Percentiles rank a stretch among this genome's conserved stretches.
phyloP scores from a whole-genome alignment of 2,888 invertebrate species.

The Lamproptera curius region DNA sequence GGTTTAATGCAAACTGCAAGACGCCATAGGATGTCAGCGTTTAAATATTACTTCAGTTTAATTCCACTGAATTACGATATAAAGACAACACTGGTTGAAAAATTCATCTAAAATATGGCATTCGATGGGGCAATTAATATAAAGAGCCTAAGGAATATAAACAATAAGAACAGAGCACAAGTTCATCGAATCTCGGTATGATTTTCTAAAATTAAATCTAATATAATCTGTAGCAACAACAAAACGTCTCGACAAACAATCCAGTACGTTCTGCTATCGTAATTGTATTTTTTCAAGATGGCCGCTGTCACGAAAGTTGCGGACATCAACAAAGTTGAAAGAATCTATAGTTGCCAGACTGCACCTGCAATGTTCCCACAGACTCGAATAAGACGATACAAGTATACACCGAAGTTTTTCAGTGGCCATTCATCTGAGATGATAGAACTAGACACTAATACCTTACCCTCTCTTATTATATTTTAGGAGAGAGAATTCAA shows the following conservation, averaged over 20 bases:
- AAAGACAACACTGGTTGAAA: no score
- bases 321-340: slow-evolving; percentile 28
- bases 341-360: slow-evolving; percentile 34
- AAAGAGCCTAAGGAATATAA: no score
- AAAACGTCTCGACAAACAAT: slow-evolving; percentile 7
- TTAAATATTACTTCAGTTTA: no score
- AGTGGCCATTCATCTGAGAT: slow-evolving; percentile 28
- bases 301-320: slow-evolving; percentile 14
- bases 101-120: no score
- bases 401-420: slow-evolving; percentile 26
- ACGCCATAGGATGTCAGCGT: no score
- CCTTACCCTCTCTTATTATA: slow-evolving; percentile 19
- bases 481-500: slow-evolving; percentile 10
- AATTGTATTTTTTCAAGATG: slow-evolving; percentile 14
- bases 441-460: slow-evolving; percentile 25
- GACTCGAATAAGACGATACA: slow-evolving; percentile 27
- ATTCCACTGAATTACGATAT: no score
- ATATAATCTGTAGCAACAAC: slow-evolving; percentile 18
- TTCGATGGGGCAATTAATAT: no score
- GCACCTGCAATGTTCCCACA: slow-evolving; percentile 37
- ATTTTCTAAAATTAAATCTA: slow-evolving; percentile 14
- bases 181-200: no score
- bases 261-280: slow-evolving; percentile 2
- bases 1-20: no score
- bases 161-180: no score